Percentiles rank a stretch among this genome's conserved stretches.
Evolutionary conservation across 2,113 vertebrate species (phyloP).

Genomic region (Sula dactylatra): DNA sequence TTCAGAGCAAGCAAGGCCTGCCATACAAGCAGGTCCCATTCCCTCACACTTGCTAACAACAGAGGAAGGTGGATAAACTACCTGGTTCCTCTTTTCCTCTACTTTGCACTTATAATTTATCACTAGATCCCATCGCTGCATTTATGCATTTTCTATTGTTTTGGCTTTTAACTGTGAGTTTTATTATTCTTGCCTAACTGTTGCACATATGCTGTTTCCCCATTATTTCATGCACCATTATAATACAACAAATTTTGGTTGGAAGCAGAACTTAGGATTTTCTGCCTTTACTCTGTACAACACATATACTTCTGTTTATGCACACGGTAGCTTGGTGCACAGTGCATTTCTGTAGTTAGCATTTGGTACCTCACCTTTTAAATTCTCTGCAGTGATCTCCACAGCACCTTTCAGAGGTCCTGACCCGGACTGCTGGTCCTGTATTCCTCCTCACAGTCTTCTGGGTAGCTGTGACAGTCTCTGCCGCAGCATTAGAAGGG

Average conservation of each 20-base stretch:
- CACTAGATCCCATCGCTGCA: not conserved
- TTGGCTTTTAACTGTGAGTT: not conserved
- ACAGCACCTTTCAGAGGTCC: not conserved
- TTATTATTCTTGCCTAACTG: not conserved
- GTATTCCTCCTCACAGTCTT: not conserved
- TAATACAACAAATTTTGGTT: not conserved
- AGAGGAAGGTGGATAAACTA: not conserved
- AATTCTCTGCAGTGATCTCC: not conserved
- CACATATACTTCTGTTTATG: not conserved
- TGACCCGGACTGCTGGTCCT: not conserved
- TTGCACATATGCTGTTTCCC: not conserved
- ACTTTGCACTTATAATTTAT: not conserved
- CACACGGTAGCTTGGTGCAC: not conserved
- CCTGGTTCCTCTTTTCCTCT: not conserved
- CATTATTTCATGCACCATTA: not conserved
- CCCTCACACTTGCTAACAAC: not conserved
- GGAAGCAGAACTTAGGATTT: not conserved
- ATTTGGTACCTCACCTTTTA: not conserved
- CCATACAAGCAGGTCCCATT: not conserved
- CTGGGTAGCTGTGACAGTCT: not conserved
- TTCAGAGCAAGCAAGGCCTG: not conserved
- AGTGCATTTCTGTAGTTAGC: not conserved
- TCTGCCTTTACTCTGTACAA: not conserved
- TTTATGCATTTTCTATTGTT: not conserved
- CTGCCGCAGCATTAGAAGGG: not conserved